These are phyloP conservation scores for Gymnocheta viridis DNA, from an alignment of 2,888 invertebrate genomes.

Conservation along the genomic window DNA sequence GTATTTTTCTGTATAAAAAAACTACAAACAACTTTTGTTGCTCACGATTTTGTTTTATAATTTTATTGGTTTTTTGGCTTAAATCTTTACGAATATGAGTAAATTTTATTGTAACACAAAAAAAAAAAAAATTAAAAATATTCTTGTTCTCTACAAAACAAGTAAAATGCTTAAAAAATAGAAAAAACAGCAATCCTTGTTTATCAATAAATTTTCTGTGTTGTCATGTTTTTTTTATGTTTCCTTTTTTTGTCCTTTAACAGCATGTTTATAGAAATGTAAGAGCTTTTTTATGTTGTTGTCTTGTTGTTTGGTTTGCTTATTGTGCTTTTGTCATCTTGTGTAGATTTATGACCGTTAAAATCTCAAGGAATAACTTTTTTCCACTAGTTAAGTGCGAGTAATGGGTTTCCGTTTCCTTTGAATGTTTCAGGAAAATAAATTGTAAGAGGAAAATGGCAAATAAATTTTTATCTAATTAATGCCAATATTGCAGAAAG, in stretches of 20 bases:
- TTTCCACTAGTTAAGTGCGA: conserved; percentile 56
- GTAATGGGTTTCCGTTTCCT: conserved; percentile 67
- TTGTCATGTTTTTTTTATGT: conserved; percentile 56
- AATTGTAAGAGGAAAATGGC: conserved; percentile 4
- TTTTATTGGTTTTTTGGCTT: conserved; percentile 16
- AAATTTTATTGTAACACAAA: conserved; percentile 39
- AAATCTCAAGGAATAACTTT: conserved; percentile 25
- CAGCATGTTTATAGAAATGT: conserved; percentile 67
- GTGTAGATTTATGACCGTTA: conserved; percentile 58
- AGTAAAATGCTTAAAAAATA: conserved; percentile 17
- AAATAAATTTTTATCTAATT: neutral
- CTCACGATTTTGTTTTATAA: conserved; percentile 42
- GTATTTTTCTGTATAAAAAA: conserved; percentile 15
- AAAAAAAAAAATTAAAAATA: conserved; percentile 59
- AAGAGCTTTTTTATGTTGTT: conserved; percentile 62
- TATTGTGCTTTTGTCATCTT: conserved; percentile 63
- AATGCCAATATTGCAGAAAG: neutral
- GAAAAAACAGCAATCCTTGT: conserved; percentile 48
- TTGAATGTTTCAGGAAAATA: conserved; percentile 21
- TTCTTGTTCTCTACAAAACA: conserved; percentile 38
- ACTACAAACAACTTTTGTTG: conserved; percentile 41
- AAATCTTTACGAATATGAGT: conserved; percentile 11
- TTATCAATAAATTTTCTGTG: conserved; percentile 67
- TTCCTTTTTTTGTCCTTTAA: conserved; percentile 51
- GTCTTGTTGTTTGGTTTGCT: conserved; percentile 27